These are phyloP conservation scores for Lumbricus terrestris DNA, from an alignment of 2,888 invertebrate genomes.

Conservation along the genomic window DNA sequence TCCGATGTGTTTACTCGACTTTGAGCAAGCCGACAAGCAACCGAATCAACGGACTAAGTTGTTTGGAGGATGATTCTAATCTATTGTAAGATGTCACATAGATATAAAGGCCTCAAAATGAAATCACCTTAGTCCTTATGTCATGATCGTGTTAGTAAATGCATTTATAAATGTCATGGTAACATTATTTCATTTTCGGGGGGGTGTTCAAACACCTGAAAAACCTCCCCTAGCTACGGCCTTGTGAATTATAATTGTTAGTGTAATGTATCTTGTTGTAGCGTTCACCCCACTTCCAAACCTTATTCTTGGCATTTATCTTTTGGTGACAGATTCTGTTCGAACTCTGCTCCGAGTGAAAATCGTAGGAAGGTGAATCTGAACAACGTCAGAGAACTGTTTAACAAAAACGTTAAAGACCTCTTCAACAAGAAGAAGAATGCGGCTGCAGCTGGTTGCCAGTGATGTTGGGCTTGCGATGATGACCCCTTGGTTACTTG, in stretches of 20 bases:
- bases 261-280: neutral
- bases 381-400: neutral
- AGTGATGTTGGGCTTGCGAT: neutral
- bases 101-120: too few species aligned
- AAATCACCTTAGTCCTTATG: too few species aligned
- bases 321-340: slow-evolving; percentile 12
- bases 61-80: too few species aligned
- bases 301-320: neutral
- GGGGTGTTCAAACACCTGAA: too few species aligned
- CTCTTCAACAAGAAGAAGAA: slow-evolving; percentile 23
- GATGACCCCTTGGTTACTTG: neutral
- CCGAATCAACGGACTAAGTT: too few species aligned
- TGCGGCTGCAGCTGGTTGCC: neutral
- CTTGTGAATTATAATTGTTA: neutral
- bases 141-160: too few species aligned
- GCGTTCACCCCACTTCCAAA: neutral
- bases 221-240: too few species aligned
- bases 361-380: slow-evolving; percentile 20
- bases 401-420: slow-evolving; percentile 21
- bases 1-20: too few species aligned
- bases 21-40: too few species aligned
- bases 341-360: slow-evolving; percentile 16
- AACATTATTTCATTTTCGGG: too few species aligned
- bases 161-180: too few species aligned
- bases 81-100: too few species aligned